Evolutionary conservation across 30 jellyfish, hydroid and myxozoan genomes (phyloP).

Genomic region (Rhopilema esculentum): DNA sequence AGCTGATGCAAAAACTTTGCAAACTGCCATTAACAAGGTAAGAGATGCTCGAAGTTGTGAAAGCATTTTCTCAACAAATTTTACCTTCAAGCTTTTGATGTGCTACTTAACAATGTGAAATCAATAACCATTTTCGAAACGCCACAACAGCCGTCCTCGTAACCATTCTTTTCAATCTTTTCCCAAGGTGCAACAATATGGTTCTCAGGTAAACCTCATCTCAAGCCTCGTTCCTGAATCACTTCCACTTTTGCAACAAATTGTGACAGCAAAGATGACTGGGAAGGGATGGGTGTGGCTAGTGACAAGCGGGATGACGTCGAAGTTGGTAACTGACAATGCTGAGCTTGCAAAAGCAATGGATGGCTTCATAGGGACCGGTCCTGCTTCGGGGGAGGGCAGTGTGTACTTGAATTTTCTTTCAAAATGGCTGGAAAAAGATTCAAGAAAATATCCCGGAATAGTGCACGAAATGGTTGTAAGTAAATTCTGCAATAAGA

Average conservation of each 20-base stretch:
- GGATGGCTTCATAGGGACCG: conserved; percentile 92
- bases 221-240: conserved; percentile 77
- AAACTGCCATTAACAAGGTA: conserved; percentile 64
- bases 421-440: conserved; percentile 91
- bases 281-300: conserved; percentile 96
- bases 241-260: conserved; percentile 25
- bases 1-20: conserved; percentile 34
- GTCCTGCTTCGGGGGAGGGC: conserved; percentile 95
- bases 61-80: neutral
- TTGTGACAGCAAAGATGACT: conserved; percentile 63
- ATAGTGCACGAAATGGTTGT: conserved; percentile 80
- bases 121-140: too few relatives aligned
- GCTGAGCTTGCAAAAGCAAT: conserved; percentile 75
- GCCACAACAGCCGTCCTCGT: too few relatives aligned
- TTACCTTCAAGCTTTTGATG: too few relatives aligned
- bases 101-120: too few relatives aligned
- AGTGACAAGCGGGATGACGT: conserved; percentile 84
- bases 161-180: neutral
- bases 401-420: conserved; percentile 75
- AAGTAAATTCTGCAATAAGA: conserved; percentile 15
- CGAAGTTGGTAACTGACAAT: conserved; percentile 30
- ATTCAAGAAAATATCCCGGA: conserved; percentile 87
- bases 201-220: conserved; percentile 86
- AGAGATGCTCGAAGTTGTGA: neutral
- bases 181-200: conserved; percentile 68